A percentile compares a stretch with the other conserved stretches of the same genome.
These are phyloP conservation scores for human DNA, from an alignment of 2,113 vertebrate species.

Conservation along the genomic window DNA sequence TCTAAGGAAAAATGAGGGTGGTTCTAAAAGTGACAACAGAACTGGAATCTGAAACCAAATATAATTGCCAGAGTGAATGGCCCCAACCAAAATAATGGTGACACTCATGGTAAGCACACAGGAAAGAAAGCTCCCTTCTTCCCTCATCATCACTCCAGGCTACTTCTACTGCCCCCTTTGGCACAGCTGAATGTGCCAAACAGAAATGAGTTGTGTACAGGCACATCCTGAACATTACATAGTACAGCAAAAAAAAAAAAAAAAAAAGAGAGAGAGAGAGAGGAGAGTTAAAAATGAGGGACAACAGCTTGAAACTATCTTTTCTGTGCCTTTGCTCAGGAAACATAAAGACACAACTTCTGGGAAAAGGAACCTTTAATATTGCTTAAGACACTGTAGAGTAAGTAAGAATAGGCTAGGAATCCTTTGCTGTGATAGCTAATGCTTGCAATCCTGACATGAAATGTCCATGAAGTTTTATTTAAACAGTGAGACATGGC, in stretches of 20 bases:
- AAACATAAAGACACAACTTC: not conserved
- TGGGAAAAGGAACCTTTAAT: conserved; percentile 23
- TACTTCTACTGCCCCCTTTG: not conserved
- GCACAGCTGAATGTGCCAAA: not conserved
- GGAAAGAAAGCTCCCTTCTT: not conserved
- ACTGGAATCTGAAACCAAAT: not conserved
- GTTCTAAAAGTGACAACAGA: not conserved
- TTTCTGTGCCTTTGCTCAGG: not conserved
- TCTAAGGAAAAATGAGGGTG: not conserved
- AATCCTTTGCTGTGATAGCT: not conserved
- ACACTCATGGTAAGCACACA: not conserved
- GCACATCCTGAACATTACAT: not conserved
- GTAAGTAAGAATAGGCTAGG: not conserved
- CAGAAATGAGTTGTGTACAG: not conserved
- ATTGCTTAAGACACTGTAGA: not conserved
- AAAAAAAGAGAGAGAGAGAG: not conserved
- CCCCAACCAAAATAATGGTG: not conserved
- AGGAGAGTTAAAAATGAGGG: not conserved
- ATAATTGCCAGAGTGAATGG: not conserved
- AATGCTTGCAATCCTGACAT: not conserved
- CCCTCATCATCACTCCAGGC: not conserved
- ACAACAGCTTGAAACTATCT: not conserved
- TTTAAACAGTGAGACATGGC: not conserved
- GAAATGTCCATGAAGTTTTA: not conserved
- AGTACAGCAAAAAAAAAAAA: not conserved